Evolutionary conservation across 2,113 vertebrate genomes (phyloP), one percentile per base, ranked within the genome.

Genomic region (Colistium nudipinnis): DNA sequence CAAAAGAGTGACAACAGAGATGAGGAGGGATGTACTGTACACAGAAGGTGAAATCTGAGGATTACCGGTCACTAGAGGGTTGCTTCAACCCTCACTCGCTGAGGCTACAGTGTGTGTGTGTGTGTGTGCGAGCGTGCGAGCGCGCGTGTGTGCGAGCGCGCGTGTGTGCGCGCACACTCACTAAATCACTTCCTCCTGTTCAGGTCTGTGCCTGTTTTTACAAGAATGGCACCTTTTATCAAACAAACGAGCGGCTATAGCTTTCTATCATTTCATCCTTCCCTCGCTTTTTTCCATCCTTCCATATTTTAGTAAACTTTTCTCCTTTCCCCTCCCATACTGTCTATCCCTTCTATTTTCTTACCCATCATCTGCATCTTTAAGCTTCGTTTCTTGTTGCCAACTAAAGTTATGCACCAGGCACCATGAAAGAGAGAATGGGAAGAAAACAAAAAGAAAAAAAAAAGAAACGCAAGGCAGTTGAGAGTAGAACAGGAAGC

Each of bases 111-210:
- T 17, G 27, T 54, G 45, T 57, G 13, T 25, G 62, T 51, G 9
- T 39, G 30, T 60, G 17, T 61, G 35, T 48, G 55, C 45, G 8
- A 31, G 67, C 36, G 45, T 44, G 53, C 45, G 45, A 64, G 35
- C 38, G 65, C 48, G 38, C 53, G 56, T 41, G 61, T n/a, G 43
- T 77, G 48, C 43, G 52, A 39, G 54, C 48, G 30, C 22, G 53
- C 35, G 56, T 48, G 28, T 25, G 28, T 25, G 56, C 55, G 57
- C 35, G 41, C 70, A 36, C 41, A 45, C 60, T 56, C 13, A 17
- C 38, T 62, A 59, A 78, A 76, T 83, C 64, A 77, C 33, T 54
- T 67, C 59, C 54, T 38, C 69, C 54, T 65, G 52, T 56, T 56
- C 45, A 67, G 38, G 62, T 27, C 53, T 67, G 36, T 14, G 53